Base-by-base conservation (phyloP, 2,888 invertebrate genomes). In the Drosophila koepferae region DNA sequence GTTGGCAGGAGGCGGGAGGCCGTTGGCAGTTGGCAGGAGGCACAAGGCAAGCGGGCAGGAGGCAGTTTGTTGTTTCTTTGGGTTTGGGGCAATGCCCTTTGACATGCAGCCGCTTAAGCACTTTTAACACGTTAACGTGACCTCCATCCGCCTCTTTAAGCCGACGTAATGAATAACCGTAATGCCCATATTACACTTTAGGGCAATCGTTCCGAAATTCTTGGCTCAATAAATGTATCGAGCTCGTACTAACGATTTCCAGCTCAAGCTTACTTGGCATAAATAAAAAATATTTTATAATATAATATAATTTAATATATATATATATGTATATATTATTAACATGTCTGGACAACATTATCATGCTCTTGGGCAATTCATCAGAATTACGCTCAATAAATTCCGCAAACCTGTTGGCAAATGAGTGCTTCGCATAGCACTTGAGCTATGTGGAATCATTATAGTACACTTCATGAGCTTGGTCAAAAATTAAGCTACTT, bases 71-170 rank as follows among this genome's bases (percentile, higher is more conserved):
- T n/a, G n/a, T 55, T 31, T 28, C 41, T 28, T 55, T 41, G 16
- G 20, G 34, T 34, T 10, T 44, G 49, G 59, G 46, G 49, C 38
- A 60, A 69, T 78, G 82, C 49, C 76, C 34, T 73, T 78, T 62
- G 55, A 34, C 61, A 31, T 64, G 63, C 58, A 49, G 48, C 28
- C 63, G 70, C 70, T 86, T 75, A 75, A 89, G 77, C 68, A 79
- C 84, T 74, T 76, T 89, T 86, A 89, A 83, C 89, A 86, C 89
- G 87, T 89, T 83, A 81, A 79, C 62, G 43, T 61, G 20, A 59
- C 59, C 63, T 62, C 38, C 36, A 34, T 41, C 28, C 58, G 10
- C 41, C 49, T 53, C 16, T 34, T 41, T 63, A 31, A n/a, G 54
- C 10, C 18, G 53, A 6, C 48, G 23, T 28, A 51, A 14, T 49